Base-by-base conservation (phyloP, 2,797 vertebrate species). In the Urophycis tenuis region DNA sequence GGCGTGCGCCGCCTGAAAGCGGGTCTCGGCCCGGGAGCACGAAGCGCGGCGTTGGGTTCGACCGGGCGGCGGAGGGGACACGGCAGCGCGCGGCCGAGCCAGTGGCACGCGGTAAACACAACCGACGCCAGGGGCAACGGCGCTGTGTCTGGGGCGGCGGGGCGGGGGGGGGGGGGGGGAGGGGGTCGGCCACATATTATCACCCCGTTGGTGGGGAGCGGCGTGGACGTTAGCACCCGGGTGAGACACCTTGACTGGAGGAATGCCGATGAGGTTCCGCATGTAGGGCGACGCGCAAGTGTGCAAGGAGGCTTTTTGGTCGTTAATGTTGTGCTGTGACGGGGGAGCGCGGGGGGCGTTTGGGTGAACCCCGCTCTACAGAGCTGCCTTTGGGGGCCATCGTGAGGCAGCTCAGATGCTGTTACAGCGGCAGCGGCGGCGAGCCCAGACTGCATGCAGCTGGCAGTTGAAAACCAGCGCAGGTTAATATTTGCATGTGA, bases 341-440 rank as follows among this genome's bases (percentile, higher is more conserved):
- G n/a, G n/a, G n/a, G n/a, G n/a, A n/a, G n/a, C n/a, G n/a, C n/a
- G 91, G 91, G 89, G 92, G 22, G 86, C 83, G 12, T 89, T 89
- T 31, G 81, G 82, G n/a, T 64, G 81, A 70, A 84, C 85, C 0
- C 85, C 87, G 0, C 79, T 91, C 12, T 89, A 89, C 76, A 79
- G 87, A 35, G 88, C 91, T 0, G 90, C 88, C 4, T 89, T 88
- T 35, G 88, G 81, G 29, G 89, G 87, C 5, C 81, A 86, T 75
- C 76, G 90, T 72, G 84, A 85, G n/a, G 87, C 87, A 0, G 87
- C 91, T 79, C 84, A 89, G 41, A 75, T 81, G 60, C 85, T 89
- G 10, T 79, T 91, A 60, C 82, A 88, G 80, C 76, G 85, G 0
- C n/a, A n/a, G n/a, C n/a, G 84, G 84, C 22, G 84, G 86, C 3